Conservation (phyloP, 2,888 invertebrate species). For the Hirtodrosophila histrioides region DNA sequence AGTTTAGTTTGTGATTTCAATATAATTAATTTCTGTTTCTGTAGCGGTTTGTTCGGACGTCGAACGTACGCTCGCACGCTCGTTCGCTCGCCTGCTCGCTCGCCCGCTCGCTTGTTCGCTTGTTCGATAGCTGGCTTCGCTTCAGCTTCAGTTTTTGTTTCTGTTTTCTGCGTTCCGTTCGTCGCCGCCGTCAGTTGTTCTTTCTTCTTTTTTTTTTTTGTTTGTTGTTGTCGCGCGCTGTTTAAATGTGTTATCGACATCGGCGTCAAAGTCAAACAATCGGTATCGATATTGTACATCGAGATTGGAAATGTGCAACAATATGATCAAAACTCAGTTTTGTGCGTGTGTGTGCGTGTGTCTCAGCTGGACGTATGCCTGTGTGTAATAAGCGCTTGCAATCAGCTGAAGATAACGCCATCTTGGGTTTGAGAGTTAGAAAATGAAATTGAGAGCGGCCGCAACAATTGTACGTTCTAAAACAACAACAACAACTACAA, state of each 20-base stretch:
- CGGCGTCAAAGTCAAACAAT: constrained; percentile 27
- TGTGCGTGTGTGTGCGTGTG: constrained; percentile 6
- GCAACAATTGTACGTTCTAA: constrained; percentile 29
- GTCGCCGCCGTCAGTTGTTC: constrained; percentile 16
- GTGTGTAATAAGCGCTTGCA: constrained; percentile 1
- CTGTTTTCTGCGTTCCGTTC: constrained; percentile 51
- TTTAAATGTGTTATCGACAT: no score
- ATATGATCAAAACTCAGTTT: constrained; percentile 5
- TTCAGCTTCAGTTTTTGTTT: constrained; percentile 44
- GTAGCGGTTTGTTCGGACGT: constrained; percentile 76
- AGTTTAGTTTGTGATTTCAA: constrained; percentile 79
- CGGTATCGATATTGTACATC: constrained; percentile 4
- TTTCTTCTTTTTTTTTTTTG: constrained; percentile 8
- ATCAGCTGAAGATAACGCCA: constrained; percentile 51
- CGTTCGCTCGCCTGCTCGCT: constrained; percentile 27
- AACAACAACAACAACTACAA: constrained; percentile 14
- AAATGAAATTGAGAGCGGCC: constrained; percentile 14
- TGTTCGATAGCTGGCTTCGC: constrained; percentile 36
- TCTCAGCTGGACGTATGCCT: constrained; percentile 4
- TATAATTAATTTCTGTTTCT: constrained; percentile 78
- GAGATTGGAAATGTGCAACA: constrained; percentile 27
- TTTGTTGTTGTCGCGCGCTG: constrained; percentile 33
- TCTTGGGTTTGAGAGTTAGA: constrained; percentile 19
- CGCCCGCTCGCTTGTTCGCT: constrained; percentile 28
- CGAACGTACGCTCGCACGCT: constrained; percentile 52